Percentiles rank a stretch among this genome's conserved stretches.
These are phyloP conservation scores for Erebia epiphron DNA, from an alignment of 2,888 invertebrate species.

Conservation along the genomic window DNA sequence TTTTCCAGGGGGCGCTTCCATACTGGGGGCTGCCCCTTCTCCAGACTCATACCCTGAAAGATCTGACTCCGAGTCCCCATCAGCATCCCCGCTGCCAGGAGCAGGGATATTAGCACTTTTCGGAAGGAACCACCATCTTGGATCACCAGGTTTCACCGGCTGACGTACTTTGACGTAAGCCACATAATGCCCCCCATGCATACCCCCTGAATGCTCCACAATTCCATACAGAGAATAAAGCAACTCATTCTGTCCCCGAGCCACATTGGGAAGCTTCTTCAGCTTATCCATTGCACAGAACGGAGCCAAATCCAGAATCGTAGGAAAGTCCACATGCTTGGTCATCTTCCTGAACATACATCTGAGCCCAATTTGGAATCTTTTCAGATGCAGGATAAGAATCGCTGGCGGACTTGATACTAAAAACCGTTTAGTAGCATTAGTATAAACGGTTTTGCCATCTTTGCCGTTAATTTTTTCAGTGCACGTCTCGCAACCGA, in stretches of 20 bases:
- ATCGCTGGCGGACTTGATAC: slow-evolving; percentile 96
- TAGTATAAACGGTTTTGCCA: slow-evolving; percentile 89
- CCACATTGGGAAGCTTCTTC: slow-evolving; percentile 84
- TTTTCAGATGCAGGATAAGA: slow-evolving; percentile 96
- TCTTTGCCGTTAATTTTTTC: slow-evolving; percentile 86
- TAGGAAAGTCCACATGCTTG: slow-evolving; percentile 93
- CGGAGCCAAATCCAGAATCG: slow-evolving; percentile 93
- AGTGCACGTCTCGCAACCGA: slow-evolving; percentile 96
- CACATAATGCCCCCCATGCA: slow-evolving; percentile 93
- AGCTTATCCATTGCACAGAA: slow-evolving; percentile 90
- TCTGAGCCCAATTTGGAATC: slow-evolving; percentile 93
- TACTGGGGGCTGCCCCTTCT: slow-evolving; percentile 62
- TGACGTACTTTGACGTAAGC: slow-evolving; percentile 96
- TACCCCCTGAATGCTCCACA: slow-evolving; percentile 96
- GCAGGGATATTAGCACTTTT: slow-evolving; percentile 81
- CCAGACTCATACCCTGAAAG: slow-evolving; percentile 82
- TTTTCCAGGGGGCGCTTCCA: slow-evolving; percentile 85
- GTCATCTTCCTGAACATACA: slow-evolving; percentile 92
- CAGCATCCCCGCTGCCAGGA: slow-evolving; percentile 67
- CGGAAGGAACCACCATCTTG: slow-evolving; percentile 89
- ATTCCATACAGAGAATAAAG: slow-evolving; percentile 96
- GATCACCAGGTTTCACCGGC: slow-evolving; percentile 84
- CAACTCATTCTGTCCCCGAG: slow-evolving; percentile 85
- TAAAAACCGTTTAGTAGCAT: slow-evolving; percentile 92
- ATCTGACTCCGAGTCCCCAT: slow-evolving; percentile 81